Evolutionary conservation across 2,113 vertebrate genomes (phyloP).

Genomic region (Aegithalos caudatus): DNA sequence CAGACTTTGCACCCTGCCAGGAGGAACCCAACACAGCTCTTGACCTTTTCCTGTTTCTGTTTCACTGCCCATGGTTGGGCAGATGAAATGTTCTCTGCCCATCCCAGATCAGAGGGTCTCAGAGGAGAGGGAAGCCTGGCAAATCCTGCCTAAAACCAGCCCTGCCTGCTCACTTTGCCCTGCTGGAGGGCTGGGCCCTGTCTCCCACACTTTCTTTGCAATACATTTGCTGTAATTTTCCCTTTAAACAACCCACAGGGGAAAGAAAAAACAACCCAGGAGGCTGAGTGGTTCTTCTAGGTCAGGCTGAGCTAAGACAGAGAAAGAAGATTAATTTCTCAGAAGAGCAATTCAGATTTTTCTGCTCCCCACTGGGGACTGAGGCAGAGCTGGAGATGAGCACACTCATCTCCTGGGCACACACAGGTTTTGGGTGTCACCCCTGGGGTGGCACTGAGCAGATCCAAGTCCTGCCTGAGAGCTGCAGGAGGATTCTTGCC

Average conservation of each 20-base stretch:
- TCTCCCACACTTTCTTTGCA: background rate
- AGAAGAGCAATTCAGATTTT: background rate
- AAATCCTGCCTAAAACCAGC: background rate
- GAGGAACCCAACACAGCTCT: background rate
- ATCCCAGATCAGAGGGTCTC: background rate
- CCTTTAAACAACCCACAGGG: background rate
- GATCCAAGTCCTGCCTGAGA: rapidly evolving
- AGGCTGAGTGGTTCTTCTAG: background rate
- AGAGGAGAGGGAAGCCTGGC: background rate
- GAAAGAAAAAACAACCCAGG: background rate
- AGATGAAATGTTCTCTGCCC: background rate
- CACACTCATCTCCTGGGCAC: background rate
- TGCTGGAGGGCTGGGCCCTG: background rate
- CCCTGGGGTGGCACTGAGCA: background rate
- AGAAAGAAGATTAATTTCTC: conserved; percentile 51
- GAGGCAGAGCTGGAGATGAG: background rate
- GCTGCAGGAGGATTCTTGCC: background rate
- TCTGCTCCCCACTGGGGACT: rapidly evolving
- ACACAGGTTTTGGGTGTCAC: background rate
- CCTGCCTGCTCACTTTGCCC: background rate
- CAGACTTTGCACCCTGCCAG: background rate
- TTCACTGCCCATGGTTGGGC: background rate
- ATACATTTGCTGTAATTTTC: background rate
- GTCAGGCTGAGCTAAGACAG: background rate
- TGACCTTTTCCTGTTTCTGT: background rate